Evolutionary conservation across 2,113 vertebrate species (phyloP), one percentile per base, ranked within the genome.

Genomic region (Struthio camelus): DNA sequence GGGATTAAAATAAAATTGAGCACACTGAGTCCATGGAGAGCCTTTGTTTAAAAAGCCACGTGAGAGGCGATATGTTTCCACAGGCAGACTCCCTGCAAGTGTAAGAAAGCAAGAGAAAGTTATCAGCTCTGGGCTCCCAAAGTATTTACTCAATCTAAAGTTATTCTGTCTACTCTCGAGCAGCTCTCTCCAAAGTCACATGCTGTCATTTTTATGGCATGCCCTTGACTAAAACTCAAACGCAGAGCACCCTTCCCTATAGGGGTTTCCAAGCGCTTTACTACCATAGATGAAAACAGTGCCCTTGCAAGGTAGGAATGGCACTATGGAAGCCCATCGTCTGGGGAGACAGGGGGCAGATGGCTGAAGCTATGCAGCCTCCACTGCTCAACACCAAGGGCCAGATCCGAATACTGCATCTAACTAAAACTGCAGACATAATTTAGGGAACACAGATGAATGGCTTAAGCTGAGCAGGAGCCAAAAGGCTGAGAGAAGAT

Each of bases 111-210:
- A 87, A 89, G 54, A 19, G 89, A 87, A 93, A 93, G 56, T 95
- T 94, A 85, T 46, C 85, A 62, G 71, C 71, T 90, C 64, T 78
- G 51, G 40, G 62, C 15, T 89, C 20, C 79, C 32, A 85, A 89
- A 94, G 76, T 94, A 87, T 95, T 94, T 95, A 94, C 76, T 87
- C 36, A 77, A 4, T 42, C 66, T 91, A 40, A 67, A 9, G 6
- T 64, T 70, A 75, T 46, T 78, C 71, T 77, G 58, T 79, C 48
- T 62, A 2, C 36, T 53, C 53, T 95, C 2, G 0, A 85, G 28
- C 9, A 44, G 78, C 76, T 34, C 64, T 86, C 88, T 90, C 42
- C 82, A 44, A 87, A 86, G 81, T 59, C 50, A 58, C 38, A 22
- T 48, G 40, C 50, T 85, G 40, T 32, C 24, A 38, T 80, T 85